Evolutionary conservation across 64 coral and sea anemone genomes (phyloP), one percentile per base, ranked within the genome.

Genomic region (Montipora cactus): DNA sequence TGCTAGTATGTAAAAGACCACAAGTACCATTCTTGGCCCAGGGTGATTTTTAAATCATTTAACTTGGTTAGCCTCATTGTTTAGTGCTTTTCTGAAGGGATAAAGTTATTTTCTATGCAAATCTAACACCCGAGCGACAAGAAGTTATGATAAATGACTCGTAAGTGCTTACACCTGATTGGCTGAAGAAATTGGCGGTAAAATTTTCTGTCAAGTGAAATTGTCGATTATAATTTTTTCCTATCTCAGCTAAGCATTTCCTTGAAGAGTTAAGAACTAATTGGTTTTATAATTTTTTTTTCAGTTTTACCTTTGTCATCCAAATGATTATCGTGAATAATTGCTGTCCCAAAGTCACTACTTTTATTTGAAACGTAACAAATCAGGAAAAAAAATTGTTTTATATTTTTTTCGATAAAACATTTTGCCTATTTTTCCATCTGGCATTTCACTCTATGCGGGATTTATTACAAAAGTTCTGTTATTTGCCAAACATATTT

Each of bases 141-240:
- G 28, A 69, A 28, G 49, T 18, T 49, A 86, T 73, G 82, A 64
- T 47, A 50, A 72, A 72, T 37, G 12, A n/a, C 16, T 86, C 82
- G 82, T 47, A 59, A 86, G 44, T 71, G 64, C 66, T 8, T 37
- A 23, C 66, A 72, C 22, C 16, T 71, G 82, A 86, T 86, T 86
- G 82, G 82, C 47, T 86, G 46, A 7, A 71, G 10, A 71, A 86
- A 86, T 86, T 71, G 37, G 82, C 64, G 82, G 64, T 72, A 86
- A 86, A 64, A 86, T 86, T 86, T 72, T 84, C 81, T 49, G 62
- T 71, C 57, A 64, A 64, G 12, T 49, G 13, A 45, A 77, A 77
- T 18, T 5, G 44, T n/a, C 19, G 44, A 13, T 69, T 84, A 37
- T 69, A 48, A n/a, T 7, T 67, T 67, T 68, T 8, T 68, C 16